Conservation (phyloP, 2,888 invertebrate species). For the Zygothrica quintamaculata region DNA sequence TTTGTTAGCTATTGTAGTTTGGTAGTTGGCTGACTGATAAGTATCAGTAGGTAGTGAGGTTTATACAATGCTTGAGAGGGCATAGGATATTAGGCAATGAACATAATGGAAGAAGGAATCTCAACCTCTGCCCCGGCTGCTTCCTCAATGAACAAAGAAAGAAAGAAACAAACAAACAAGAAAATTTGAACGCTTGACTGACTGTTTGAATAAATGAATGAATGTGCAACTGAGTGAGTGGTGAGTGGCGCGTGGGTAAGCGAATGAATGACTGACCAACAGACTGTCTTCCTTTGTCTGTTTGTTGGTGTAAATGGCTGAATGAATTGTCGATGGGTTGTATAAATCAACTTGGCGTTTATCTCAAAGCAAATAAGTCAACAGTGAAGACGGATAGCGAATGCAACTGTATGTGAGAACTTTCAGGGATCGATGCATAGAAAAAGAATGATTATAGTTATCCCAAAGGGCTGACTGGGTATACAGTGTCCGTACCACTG, state of each 20-base stretch:
- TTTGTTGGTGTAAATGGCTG: conserved; percentile 73
- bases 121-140: conserved; percentile 32
- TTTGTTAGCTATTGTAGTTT: conserved; percentile 76
- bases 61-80: not conserved
- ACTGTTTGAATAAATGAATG: conserved; percentile 60
- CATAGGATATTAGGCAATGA: conserved; percentile 28
- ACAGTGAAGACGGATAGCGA: conserved; percentile 79
- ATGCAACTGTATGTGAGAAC: conserved; percentile 52
- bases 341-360: conserved; percentile 79
- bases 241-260: conserved; percentile 32
- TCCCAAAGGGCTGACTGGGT: not conserved
- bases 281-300: conserved; percentile 10
- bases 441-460: not conserved
- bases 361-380: conserved; percentile 80
- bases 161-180: conserved; percentile 71
- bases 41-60: conserved; percentile 44
- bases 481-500: not conserved
- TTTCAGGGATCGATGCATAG: conserved; percentile 1
- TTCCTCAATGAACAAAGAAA: conserved; percentile 77
- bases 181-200: conserved; percentile 74
- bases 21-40: conserved; percentile 63
- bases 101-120: conserved; percentile 1
- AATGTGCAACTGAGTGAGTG: conserved; percentile 30
- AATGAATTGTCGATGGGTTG: conserved; percentile 79
- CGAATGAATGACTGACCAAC: conserved; percentile 12